These are phyloP conservation scores for Eretmodus cyanostictus DNA, from an alignment of 2,113 vertebrate species.

Conservation along the genomic window DNA sequence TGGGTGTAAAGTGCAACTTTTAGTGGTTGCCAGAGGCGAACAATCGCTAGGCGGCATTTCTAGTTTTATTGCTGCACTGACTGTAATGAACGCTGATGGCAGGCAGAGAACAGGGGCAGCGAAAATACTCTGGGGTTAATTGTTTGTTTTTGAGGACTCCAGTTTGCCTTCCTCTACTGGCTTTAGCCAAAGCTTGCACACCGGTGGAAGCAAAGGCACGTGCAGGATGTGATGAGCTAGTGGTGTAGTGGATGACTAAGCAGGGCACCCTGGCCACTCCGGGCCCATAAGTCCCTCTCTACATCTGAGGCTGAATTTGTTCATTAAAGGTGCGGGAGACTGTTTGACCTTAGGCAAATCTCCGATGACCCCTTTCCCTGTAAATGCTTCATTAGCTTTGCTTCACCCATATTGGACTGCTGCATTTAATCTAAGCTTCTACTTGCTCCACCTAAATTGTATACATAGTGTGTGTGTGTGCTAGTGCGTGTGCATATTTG, in stretches of 20 bases:
- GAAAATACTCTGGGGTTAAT: slow-evolving; percentile 47
- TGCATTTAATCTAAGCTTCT: slow-evolving; percentile 10
- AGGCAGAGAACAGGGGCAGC: neutral
- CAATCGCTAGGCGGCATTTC: neutral
- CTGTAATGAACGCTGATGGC: slow-evolving; percentile 24
- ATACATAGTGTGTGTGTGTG: slow-evolving; percentile 34
- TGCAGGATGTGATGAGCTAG: slow-evolving; percentile 33
- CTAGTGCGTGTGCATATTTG: slow-evolving; percentile 24
- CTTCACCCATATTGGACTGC: slow-evolving; percentile 14
- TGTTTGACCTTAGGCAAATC: slow-evolving; percentile 38
- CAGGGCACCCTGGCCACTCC: slow-evolving; percentile 17
- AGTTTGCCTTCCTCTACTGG: slow-evolving; percentile 17
- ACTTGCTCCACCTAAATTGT: slow-evolving; percentile 21
- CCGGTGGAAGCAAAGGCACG: neutral
- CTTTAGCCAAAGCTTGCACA: slow-evolving; percentile 14
- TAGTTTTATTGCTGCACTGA: neutral
- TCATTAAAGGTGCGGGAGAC: slow-evolving; percentile 52
- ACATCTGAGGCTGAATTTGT: slow-evolving; percentile 9
- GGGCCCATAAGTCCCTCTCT: neutral
- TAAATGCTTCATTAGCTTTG: slow-evolving; percentile 48
- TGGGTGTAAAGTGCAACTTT: neutral
- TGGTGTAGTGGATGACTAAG: slow-evolving; percentile 44
- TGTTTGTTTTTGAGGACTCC: slow-evolving; percentile 18
- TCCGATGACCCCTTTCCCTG: slow-evolving; percentile 28
- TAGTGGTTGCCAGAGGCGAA: neutral